Conservation (phyloP, 2,113 vertebrate genomes). For the Perca flavescens region DNA sequence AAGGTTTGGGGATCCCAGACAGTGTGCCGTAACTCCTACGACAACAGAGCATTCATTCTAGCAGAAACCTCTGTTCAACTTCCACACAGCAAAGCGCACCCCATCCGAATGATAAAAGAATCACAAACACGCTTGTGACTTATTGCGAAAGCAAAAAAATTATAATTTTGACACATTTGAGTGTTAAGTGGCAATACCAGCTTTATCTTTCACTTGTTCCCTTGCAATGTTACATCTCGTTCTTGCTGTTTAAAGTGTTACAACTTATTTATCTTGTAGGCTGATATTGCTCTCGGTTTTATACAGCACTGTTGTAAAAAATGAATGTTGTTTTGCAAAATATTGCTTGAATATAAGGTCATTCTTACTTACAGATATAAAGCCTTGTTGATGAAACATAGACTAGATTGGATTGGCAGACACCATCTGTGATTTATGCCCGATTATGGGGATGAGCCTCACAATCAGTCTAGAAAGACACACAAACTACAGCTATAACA, state of each 20-base stretch:
- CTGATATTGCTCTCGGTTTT: conserved; percentile 58
- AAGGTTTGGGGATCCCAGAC: too few relatives aligned
- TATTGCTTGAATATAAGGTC: conserved; percentile 44
- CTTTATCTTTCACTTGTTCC: conserved; percentile 1
- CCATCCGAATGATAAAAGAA: too few relatives aligned
- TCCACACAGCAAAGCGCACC: too few relatives aligned
- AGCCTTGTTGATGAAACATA: not conserved
- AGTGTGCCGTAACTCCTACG: too few relatives aligned
- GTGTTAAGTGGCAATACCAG: not conserved
- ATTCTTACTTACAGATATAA: not conserved
- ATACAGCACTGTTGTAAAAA: conserved; percentile 59
- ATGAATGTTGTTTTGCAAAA: conserved; percentile 37
- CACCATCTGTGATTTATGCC: not conserved
- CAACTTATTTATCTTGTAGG: conserved; percentile 68
- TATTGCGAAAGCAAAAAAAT: conserved; percentile 3
- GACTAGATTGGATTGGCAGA: not conserved
- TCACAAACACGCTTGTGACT: too few relatives aligned
- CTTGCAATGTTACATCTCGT: conserved; percentile 2
- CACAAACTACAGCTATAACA: too few relatives aligned
- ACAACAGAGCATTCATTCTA: too few relatives aligned
- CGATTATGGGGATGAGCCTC: not conserved
- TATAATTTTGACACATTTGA: conserved; percentile 1
- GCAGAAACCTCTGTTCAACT: not conserved
- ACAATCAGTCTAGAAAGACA: not conserved
- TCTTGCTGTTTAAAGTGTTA: conserved; percentile 58